These are phyloP conservation scores for Crotalus helleri DNA, from an alignment of 2,113 vertebrate species.

Conservation along the genomic window DNA sequence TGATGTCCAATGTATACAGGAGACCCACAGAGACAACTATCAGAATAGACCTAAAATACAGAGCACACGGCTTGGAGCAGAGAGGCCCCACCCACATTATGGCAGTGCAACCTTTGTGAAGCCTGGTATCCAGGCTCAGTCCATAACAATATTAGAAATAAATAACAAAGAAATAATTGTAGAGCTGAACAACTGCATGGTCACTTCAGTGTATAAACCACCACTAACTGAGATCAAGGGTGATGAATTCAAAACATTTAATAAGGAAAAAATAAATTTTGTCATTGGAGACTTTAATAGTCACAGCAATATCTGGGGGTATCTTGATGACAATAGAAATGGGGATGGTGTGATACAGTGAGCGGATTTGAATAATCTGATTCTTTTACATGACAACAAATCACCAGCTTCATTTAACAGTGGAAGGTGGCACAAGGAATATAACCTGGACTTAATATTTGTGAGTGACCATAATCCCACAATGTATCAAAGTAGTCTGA, in stretches of 20 bases:
- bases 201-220: neutral
- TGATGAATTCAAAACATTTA: neutral
- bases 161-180: neutral
- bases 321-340: neutral
- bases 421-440: neutral
- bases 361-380: neutral
- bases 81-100: neutral
- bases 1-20: neutral
- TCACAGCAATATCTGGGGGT: neutral
- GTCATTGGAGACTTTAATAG: neutral
- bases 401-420: neutral
- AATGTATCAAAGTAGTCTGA: neutral
- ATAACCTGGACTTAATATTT: neutral
- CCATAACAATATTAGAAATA: neutral
- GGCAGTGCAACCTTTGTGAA: neutral
- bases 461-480: neutral
- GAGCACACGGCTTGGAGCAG: neutral
- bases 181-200: neutral
- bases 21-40: neutral
- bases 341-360: neutral
- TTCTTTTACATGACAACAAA: neutral
- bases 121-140: neutral
- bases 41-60: neutral
- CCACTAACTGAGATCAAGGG: neutral
- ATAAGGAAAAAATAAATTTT: neutral